phyloP scores from a whole-genome alignment of 2,113 vertebrate species.

The Grammomys surdaster region DNA sequence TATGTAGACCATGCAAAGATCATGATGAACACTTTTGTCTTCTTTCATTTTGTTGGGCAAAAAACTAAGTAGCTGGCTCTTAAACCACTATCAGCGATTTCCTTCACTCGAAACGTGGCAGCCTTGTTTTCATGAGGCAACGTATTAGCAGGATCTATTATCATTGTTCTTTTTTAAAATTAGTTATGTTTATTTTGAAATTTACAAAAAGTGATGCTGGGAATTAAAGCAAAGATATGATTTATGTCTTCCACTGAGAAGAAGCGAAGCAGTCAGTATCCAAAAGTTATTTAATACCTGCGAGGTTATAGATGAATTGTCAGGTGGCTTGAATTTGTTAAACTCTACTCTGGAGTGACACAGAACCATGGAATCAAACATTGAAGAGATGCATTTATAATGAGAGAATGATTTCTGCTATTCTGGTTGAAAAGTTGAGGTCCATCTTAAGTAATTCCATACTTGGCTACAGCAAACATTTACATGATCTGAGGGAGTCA shows the following conservation, averaged over 20 bases:
- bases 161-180: conserved; percentile 11
- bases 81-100: background rate
- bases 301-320: background rate
- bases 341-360: background rate
- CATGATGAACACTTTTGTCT: background rate
- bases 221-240: conserved; percentile 49
- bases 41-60: background rate
- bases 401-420: conserved; percentile 41
- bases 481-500: conserved; percentile 28
- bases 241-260: background rate
- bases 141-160: background rate
- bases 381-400: background rate
- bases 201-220: background rate
- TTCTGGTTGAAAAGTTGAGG: conserved; percentile 36
- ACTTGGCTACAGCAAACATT: conserved; percentile 37
- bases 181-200: conserved; percentile 1
- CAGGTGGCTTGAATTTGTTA: conserved; percentile 29
- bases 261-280: background rate
- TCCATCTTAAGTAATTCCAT: conserved; percentile 56
- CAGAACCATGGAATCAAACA: background rate
- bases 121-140: background rate
- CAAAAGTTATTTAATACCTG: background rate
- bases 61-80: background rate
- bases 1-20: background rate
- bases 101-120: background rate